Evolutionary conservation across 2,113 vertebrate genomes (phyloP), one percentile per base, ranked within the genome.

Genomic region (Triplophysa siluroides): DNA sequence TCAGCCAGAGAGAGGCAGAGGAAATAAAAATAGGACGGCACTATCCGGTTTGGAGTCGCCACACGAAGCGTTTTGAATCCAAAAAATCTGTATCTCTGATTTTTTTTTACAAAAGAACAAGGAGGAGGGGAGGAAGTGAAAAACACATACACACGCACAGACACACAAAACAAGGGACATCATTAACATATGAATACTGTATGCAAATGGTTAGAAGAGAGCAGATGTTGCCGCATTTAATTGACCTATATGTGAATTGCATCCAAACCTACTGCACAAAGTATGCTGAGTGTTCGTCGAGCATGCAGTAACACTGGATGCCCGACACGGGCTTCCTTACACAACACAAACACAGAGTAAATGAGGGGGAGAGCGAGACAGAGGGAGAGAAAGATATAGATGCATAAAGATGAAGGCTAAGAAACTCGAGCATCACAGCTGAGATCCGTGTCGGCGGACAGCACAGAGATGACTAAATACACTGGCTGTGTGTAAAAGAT

Each of bases 211-310:
- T 90, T 89, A 92, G 95, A 94, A 94, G 94, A 96, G 96, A 98
- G 96, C 97, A 99, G 97, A 99, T 99, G 97, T 98, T 98, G 96
- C 93, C 92, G 96, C 96, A 98, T 98, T 96, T 98, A 97, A 99
- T 99, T 99, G 97, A 99, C 97, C 97, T 99, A 99, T 97, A 99
- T 99, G 97, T 97, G 96, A 98, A 98, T 98, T 95, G 95, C 96
- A 98, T 97, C 96, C 95, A 96, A 98, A 97, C 95, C 95, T 96
- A 96, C 95, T 96, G 95, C 94, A 94, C 93, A 91, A 94, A 96
- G 95, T 95, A 94, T 93, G 93, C 93, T 92, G 95, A 96, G 95
- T 95, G 95, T 93, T 93, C 93, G 93, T 94, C 94, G 93, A 91
- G 91, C 92, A 93, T 95, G 92, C 92, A 90, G 92, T 91, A 93